Percentiles rank a stretch among this genome's conserved stretches.
Conservation (phyloP, 1,140 invertebrate genomes). For the Lordiphosa mommai region DNA sequence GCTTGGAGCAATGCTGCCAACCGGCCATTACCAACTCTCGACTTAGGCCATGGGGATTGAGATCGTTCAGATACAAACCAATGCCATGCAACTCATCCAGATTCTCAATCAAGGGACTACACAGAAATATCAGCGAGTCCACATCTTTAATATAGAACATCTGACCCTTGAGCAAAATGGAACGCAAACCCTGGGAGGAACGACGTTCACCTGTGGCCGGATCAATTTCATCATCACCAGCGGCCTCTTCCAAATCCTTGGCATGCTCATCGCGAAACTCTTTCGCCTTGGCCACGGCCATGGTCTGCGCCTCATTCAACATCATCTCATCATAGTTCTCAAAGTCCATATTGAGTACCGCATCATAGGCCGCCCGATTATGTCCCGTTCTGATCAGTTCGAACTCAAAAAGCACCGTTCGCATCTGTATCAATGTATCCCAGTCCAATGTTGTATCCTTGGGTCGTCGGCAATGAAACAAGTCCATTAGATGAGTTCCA, state of each 20-base stretch:
- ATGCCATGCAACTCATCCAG: conserved; percentile 89
- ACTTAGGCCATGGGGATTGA: conserved; percentile 92
- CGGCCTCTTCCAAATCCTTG: conserved; percentile 25
- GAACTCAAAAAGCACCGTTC: conserved; percentile 88
- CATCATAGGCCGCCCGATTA: conserved; percentile 61
- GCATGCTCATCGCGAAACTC: conserved; percentile 43
- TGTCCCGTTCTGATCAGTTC: conserved; percentile 83
- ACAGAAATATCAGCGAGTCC: conserved; percentile 89
- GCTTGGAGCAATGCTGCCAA: conserved; percentile 92
- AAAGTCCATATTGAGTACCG: conserved; percentile 63
- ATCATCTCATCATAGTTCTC: conserved; percentile 69
- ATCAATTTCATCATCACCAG: conserved; percentile 35
- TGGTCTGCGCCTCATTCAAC: conserved; percentile 59
- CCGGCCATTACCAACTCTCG: conserved; percentile 91
- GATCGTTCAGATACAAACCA: conserved; percentile 90
- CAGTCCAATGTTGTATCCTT: conserved; percentile 87
- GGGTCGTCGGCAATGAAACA: conserved; percentile 87
- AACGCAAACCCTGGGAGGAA: conserved; percentile 85
- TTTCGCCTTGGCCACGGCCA: conserved; percentile 42
- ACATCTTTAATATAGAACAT: conserved; percentile 90
- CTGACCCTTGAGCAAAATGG: conserved; percentile 90
- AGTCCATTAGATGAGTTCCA: conserved; percentile 83
- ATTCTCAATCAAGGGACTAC: conserved; percentile 92
- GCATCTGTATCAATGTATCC: conserved; percentile 85
- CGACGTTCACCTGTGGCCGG: conserved; percentile 80